Evolutionary conservation across 2,888 invertebrate species (phyloP), one percentile per base, ranked within the genome.

Genomic region (Calliphora vomitoria): DNA sequence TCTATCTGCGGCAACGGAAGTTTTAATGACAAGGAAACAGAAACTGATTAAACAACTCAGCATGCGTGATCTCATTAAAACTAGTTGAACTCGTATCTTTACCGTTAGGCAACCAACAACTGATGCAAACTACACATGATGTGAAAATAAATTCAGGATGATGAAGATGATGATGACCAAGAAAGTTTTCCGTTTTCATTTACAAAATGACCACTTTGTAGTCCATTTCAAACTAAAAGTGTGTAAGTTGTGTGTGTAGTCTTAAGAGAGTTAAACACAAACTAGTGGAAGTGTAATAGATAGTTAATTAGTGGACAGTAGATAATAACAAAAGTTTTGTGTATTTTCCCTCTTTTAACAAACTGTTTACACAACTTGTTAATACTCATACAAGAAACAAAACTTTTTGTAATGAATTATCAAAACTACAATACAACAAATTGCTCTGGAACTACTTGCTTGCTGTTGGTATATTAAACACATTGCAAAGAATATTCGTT

Each of bases 1-100:
- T 38, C 41, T 60, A 62, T 44, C 69, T 68, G 69, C 55, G 74
- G 64, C 44, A 82, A 64, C 20, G 62, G 53, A 82, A 74, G 78
- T 82, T 78, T 60, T 79, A 60, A 74, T 82, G 60, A 76, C 41
- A 8, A 78, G 68, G 44, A 47, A 86, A 84, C 76, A 81, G 81
- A 87, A 87, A 84, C 68, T 82, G 75, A 82, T 84, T 87, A 81
- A 84, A 68, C 66, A 87, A 78, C 81, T 84, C 87, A 87, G 81
- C 87, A 78, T 81, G 81, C 84, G 81, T 84, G 74, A 81, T 74
- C 68, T 87, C 78, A 84, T 82, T 87, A 84, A 84, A 84, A 82
- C 78, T 82, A 84, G 66, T 78, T 68, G 53, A 66, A 72, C 18
- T 38, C 55, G 38, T 69, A 60, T 50, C 31, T 41, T 13, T 2